These are phyloP conservation scores for Ambastaia sidthimunki DNA, from an alignment of 2,797 vertebrate genomes.

Conservation along the genomic window DNA sequence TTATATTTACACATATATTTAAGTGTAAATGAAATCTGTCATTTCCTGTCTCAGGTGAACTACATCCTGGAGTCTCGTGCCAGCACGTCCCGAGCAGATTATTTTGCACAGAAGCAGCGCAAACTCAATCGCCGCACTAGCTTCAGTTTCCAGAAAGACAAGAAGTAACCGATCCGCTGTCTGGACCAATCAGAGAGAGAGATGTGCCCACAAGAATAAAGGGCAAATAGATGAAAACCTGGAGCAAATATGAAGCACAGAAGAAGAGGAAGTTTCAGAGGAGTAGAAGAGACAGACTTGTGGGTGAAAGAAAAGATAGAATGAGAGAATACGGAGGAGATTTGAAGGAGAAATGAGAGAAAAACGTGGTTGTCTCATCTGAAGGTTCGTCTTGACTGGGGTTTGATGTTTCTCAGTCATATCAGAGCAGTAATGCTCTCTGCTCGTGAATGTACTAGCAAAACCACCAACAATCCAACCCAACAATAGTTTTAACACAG, in stretches of 20 bases:
- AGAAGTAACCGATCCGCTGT: conserved; percentile 79
- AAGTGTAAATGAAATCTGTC: too few relatives aligned
- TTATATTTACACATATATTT: too few relatives aligned
- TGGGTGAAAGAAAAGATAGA: background rate
- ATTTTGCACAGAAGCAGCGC: conserved; percentile 90
- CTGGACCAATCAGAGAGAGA: conserved; percentile 14
- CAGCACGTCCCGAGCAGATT: conserved; percentile 89
- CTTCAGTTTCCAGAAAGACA: conserved; percentile 99
- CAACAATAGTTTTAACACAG: conserved; percentile 23
- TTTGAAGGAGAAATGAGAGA: background rate
- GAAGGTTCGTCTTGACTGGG: background rate
- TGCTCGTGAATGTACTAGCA: conserved; percentile 51
- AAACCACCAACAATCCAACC: conserved; percentile 41
- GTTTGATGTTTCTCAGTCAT: conserved; percentile 47
- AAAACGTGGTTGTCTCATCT: background rate
- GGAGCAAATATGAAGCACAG: background rate
- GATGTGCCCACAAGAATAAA: conserved; percentile 13
- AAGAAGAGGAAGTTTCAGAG: background rate
- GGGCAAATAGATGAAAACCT: background rate
- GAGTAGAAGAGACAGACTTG: background rate
- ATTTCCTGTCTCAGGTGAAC: conserved; percentile 83
- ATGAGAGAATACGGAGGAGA: background rate
- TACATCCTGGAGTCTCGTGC: conserved; percentile 97
- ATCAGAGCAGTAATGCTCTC: conserved; percentile 51
- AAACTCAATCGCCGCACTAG: conserved; percentile 96